phyloP scores from a whole-genome alignment of 2,113 vertebrate species.

The Ancistrus triradiatus region DNA sequence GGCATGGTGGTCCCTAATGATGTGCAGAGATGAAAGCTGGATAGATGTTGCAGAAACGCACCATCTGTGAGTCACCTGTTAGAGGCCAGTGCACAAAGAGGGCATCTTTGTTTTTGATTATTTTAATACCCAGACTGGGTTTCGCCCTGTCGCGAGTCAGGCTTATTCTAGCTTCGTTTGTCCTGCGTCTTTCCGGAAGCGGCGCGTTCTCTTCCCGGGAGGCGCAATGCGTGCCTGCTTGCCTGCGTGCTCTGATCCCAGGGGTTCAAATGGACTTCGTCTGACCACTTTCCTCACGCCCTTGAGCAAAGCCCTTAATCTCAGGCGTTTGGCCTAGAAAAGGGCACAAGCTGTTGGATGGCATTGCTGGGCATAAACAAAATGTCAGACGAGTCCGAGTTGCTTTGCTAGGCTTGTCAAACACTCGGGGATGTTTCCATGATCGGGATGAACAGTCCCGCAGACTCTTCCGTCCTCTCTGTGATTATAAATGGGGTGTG shows the following conservation, averaged over 20 bases:
- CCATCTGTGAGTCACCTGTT: conserved; percentile 15
- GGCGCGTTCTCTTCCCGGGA: too few species aligned
- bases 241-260: neutral
- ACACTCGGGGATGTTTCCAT: neutral
- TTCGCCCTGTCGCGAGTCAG: too few species aligned
- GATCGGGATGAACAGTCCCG: neutral
- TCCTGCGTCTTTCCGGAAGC: too few species aligned
- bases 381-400: conserved; percentile 10
- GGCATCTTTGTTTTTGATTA: conserved; percentile 4
- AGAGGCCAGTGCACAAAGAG: neutral
- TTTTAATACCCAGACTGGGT: neutral
- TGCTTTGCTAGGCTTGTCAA: conserved; percentile 2
- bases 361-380: conserved; percentile 2
- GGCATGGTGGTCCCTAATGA: conserved; percentile 39
- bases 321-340: conserved; percentile 2
- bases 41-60: conserved; percentile 9
- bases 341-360: neutral
- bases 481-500: neutral
- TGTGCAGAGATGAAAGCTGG: conserved; percentile 10
- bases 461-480: neutral
- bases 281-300: conserved; percentile 11
- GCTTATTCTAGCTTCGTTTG: too few species aligned
- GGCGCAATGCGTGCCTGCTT: too few species aligned
- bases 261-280: conserved; percentile 6
- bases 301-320: neutral